Base-by-base conservation (phyloP, 1,140 invertebrate species). In the Sipha flava region DNA sequence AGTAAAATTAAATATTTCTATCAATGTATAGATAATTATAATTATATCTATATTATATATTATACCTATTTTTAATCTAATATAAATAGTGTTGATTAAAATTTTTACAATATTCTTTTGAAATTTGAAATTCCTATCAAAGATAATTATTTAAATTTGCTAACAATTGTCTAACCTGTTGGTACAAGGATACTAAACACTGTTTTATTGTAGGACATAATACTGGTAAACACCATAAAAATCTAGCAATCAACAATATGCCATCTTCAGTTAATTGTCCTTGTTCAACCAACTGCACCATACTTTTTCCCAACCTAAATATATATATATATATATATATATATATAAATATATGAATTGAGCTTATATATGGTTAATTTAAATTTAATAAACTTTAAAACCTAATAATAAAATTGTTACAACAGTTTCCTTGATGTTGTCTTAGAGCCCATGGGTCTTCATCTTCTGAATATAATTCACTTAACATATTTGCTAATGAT, bases 121-220 rank as follows among this genome's bases (percentile, higher is more conserved):
- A n/a, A n/a, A n/a, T n/a, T n/a, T n/a, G n/a, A n/a, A n/a, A n/a
- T n/a, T n/a, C n/a, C n/a, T n/a, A n/a, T n/a, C n/a, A n/a, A n/a
- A n/a, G n/a, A n/a, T n/a, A n/a, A n/a, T n/a, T n/a, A n/a, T n/a
- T n/a, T n/a, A n/a, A n/a, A n/a, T n/a, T n/a, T n/a, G n/a, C n/a
- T n/a, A n/a, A n/a, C n/a, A 66, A 40, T 14, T 66, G 3, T 26
- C 21, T 16, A 37, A 77, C 73, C 14, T 77, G 73, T 54, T 54
- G 49, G 3, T 77, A 59, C 12, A n/a, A 59, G 12, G 73, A 77
- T 37, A 77, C 21, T 59, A 77, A 59, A 77, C 73, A 77, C 12
- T 77, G 73, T 77, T 77, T 77, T 18, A 77, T 40, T 1, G 47
- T 77, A 43, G 73, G 37, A 43, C 73, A 59, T 77, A 77, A 40